A percentile compares a stretch with the other conserved stretches of the same genome.
Conservation (phyloP, 1,140 invertebrate species). For the Heliconius nattereri region DNA sequence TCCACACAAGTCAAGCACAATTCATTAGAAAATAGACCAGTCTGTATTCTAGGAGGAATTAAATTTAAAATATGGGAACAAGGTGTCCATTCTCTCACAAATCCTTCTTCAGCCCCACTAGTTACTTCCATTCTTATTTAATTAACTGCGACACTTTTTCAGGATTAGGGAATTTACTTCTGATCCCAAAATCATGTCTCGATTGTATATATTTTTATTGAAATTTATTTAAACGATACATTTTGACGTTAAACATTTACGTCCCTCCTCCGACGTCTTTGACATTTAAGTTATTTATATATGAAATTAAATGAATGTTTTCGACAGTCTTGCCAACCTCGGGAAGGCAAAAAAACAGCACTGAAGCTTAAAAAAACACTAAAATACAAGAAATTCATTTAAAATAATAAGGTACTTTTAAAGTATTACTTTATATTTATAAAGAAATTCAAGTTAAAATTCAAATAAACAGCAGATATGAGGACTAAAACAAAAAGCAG, state of each 20-base stretch:
- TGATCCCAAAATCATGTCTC: constrained; percentile 10
- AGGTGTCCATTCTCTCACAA: constrained; percentile 90
- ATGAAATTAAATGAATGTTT: neutral
- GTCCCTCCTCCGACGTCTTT: neutral
- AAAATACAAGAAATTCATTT: too few relatives aligned
- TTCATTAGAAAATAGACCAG: constrained; percentile 89
- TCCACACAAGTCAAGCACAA: constrained; percentile 93
- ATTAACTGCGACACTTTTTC: neutral
- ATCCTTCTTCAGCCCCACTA: constrained; percentile 82
- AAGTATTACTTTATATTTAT: too few relatives aligned
- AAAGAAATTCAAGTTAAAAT: too few relatives aligned
- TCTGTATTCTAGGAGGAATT: constrained; percentile 89
- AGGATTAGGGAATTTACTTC: constrained; percentile 4
- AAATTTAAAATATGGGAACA: constrained; percentile 88
- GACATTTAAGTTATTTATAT: neutral
- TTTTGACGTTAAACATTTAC: neutral
- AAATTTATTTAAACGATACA: constrained; percentile 3
- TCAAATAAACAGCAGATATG: too few relatives aligned
- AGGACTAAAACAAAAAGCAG: too few relatives aligned
- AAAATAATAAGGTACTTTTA: too few relatives aligned
- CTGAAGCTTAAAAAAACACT: too few relatives aligned
- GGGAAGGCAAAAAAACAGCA: too few relatives aligned
- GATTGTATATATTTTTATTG: constrained; percentile 15
- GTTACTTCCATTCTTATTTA: constrained; percentile 69
- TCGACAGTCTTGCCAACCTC: neutral